Evolutionary conservation across 2,797 vertebrate genomes (phyloP), one percentile per base, ranked within the genome.

Genomic region (Spondyliosoma cantharus): DNA sequence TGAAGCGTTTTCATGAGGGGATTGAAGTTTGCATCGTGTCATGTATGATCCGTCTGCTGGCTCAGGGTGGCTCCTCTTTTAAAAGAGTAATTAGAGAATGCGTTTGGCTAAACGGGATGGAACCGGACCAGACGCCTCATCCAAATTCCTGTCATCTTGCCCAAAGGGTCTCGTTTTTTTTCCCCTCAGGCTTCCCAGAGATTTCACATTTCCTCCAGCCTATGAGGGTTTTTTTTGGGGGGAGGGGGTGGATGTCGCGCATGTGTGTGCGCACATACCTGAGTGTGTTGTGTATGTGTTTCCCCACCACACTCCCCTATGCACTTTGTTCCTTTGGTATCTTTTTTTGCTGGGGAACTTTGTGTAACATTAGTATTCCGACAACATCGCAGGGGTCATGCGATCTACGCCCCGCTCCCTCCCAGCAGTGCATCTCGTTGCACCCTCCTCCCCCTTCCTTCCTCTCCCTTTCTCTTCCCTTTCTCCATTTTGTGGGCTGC

Each of bases 331-430:
- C 78, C 84, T 65, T 50, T 5, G 32, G 71, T 76, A 80, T 86
- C 74, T 82, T 89, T 79, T 32, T 81, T 16, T 81, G 52, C 77
- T 0, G 13, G 66, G 78, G 74, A 90, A 90, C 82, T 91, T 90
- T 85, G 73, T 29, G 76, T 17, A 52, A 77, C 85, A 93, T 93
- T 90, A 91, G 90, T 90, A 92, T 93, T 92, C 91, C 67, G 17
- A 16, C 72, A 37, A 68, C 88, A 84, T 89, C 43, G 65, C 69
- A 7, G 86, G 86, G 92, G 92, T 92, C 92, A 91, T 49, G 81
- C 67, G 71, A 87, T 87, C 86, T 85, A 69, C 82, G 66, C 87
- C 86, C 83, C 25, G n/a, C 82, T 88, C 70, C 82, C 84, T 87
- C 90, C 81, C 81, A 86, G 89, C 76, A 75, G 87, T 85, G 81